Percentiles rank a stretch among this genome's conserved stretches.
Evolutionary conservation across 2,797 vertebrate genomes (phyloP).

Genomic region (Poecilia gillii): DNA sequence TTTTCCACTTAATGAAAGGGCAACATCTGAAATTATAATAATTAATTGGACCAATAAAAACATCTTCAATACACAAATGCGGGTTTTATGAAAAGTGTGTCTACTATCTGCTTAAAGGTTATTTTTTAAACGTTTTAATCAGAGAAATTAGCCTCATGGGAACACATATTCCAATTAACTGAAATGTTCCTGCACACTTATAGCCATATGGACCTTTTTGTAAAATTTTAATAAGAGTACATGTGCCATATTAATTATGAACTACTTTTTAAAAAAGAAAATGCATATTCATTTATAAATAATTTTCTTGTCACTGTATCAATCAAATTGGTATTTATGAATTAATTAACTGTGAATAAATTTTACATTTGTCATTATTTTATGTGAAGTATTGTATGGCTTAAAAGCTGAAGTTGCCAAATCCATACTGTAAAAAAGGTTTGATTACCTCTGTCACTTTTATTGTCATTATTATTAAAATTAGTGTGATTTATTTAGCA

Average conservation of each 20-base stretch:
- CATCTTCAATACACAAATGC: background rate
- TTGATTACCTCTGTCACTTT: background rate
- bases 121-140: background rate
- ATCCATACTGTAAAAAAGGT: background rate
- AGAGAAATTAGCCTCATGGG: background rate
- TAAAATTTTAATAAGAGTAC: background rate
- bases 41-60: background rate
- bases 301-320: conserved; percentile 2
- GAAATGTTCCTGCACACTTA: background rate
- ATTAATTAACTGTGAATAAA: conserved; percentile 16
- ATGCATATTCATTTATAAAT: background rate
- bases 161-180: background rate
- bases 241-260: background rate
- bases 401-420: background rate
- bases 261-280: background rate
- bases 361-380: background rate
- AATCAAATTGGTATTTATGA: background rate
- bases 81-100: background rate
- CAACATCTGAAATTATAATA: background rate
- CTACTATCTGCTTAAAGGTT: background rate
- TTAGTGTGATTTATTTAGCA: background rate
- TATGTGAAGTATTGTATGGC: background rate
- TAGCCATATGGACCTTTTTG: background rate
- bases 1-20: background rate
- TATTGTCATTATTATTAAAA: background rate